Conservation (phyloP, 2,113 vertebrate species). For the Saguinus midas region DNA sequence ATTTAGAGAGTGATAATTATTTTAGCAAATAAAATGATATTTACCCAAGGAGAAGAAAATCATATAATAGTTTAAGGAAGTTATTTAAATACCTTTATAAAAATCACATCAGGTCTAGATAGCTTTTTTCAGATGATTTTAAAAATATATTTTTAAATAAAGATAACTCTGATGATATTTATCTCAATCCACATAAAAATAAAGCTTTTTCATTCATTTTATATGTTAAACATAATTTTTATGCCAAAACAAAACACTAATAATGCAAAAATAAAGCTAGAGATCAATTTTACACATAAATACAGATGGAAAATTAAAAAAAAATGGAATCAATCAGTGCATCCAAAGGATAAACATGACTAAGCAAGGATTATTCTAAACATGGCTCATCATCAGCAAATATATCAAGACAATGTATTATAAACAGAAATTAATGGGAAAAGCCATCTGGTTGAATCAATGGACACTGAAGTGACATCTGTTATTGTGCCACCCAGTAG, state of each 20-base stretch:
- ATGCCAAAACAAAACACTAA: neutral
- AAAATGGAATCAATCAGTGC: conserved; percentile 26
- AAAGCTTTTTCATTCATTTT: neutral
- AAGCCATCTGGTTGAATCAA: conserved; percentile 58
- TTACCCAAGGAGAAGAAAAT: neutral
- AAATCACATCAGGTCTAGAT: neutral
- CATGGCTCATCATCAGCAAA: conserved; percentile 38
- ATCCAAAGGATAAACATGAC: conserved; percentile 52
- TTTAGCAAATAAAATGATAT: neutral
- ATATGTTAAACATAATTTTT: conserved; percentile 17
- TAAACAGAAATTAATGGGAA: conserved; percentile 60
- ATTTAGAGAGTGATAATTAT: neutral
- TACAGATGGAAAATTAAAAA: conserved; percentile 57
- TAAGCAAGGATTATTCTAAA: conserved; percentile 53
- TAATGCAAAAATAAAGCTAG: neutral
- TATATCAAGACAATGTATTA: conserved; percentile 47
- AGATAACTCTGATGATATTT: neutral
- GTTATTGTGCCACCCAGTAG: neutral
- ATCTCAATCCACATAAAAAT: conserved; percentile 10
- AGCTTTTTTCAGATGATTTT: neutral
- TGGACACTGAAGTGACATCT: conserved; percentile 44
- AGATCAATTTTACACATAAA: conserved; percentile 38
- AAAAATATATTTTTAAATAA: neutral
- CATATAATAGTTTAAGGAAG: neutral
- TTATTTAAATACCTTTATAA: conserved; percentile 29